Evolutionary conservation across 2,888 invertebrate species (phyloP).

Genomic region (Labia minor): DNA sequence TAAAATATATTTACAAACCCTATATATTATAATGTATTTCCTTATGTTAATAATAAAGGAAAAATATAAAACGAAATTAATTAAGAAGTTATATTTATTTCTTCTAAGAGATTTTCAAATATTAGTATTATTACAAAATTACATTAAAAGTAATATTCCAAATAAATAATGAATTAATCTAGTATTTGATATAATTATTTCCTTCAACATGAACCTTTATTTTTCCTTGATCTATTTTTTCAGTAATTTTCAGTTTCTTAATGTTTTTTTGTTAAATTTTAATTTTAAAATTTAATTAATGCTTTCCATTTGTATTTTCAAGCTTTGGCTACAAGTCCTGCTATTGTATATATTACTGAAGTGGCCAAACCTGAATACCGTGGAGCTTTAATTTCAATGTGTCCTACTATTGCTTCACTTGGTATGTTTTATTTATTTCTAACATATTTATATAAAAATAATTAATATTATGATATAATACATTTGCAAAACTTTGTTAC

Average conservation of each 20-base stretch:
- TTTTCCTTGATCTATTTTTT: slow-evolving; percentile 1
- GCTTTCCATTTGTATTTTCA: slow-evolving; percentile 25
- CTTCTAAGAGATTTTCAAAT: too few species aligned
- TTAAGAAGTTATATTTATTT: too few species aligned
- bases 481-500: too few species aligned
- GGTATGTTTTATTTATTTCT: slow-evolving; percentile 34
- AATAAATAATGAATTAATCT: background rate
- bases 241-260: background rate
- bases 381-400: slow-evolving; percentile 47
- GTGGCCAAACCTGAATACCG: slow-evolving; percentile 47
- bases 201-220: background rate
- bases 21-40: too few species aligned
- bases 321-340: slow-evolving; percentile 48
- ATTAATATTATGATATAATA: slow-evolving; percentile 18
- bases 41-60: too few species aligned
- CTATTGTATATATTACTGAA: slow-evolving; percentile 51
- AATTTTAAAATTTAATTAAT: background rate
- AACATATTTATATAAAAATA: slow-evolving; percentile 17
- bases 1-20: too few species aligned
- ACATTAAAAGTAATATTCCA: too few species aligned
- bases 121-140: too few species aligned
- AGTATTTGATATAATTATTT: background rate
- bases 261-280: slow-evolving; percentile 15
- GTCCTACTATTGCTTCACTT: slow-evolving; percentile 47
- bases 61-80: too few species aligned